Percentiles rank a stretch among this genome's conserved stretches.
Evolutionary conservation across 2,113 vertebrate genomes (phyloP).

Genomic region (Bostrychus sinensis): DNA sequence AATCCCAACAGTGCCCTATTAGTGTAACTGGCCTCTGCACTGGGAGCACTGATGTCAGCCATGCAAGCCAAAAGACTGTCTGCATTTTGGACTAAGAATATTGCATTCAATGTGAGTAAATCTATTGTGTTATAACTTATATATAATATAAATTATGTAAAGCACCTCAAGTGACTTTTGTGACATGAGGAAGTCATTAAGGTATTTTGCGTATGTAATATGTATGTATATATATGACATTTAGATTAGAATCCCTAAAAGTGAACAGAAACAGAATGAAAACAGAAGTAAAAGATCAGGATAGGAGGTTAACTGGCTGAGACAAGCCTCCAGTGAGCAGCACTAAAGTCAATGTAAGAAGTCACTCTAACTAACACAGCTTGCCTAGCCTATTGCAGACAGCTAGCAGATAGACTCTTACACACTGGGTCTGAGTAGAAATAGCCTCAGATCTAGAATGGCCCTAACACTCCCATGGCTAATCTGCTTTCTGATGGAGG

Average conservation of each 20-base stretch:
- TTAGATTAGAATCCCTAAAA: too few species aligned
- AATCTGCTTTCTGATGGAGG: conserved; percentile 65
- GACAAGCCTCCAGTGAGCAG: conserved; percentile 29
- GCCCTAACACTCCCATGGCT: conserved; percentile 45
- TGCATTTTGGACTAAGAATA: not conserved
- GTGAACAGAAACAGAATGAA: not conserved
- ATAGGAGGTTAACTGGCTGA: conserved; percentile 19
- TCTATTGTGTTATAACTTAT: too few species aligned
- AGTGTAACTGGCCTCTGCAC: conserved; percentile 55
- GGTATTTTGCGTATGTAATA: too few species aligned
- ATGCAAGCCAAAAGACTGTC: conserved; percentile 32
- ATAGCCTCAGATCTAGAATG: conserved; percentile 49
- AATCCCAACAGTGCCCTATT: conserved; percentile 74
- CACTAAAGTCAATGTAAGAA: conserved; percentile 38
- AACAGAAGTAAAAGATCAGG: conserved; percentile 30
- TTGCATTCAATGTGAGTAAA: not conserved
- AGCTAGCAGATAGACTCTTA: conserved; percentile 49
- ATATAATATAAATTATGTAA: too few species aligned
- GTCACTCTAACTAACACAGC: conserved; percentile 45
- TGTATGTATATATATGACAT: not conserved
- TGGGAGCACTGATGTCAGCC: conserved; percentile 48
- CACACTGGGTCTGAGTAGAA: conserved; percentile 44
- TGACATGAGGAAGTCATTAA: too few species aligned
- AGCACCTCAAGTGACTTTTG: too few species aligned
- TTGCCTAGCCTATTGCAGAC: conserved; percentile 37